phyloP scores from a whole-genome alignment of 2,888 invertebrate species.

The Parnassius glacialis region DNA sequence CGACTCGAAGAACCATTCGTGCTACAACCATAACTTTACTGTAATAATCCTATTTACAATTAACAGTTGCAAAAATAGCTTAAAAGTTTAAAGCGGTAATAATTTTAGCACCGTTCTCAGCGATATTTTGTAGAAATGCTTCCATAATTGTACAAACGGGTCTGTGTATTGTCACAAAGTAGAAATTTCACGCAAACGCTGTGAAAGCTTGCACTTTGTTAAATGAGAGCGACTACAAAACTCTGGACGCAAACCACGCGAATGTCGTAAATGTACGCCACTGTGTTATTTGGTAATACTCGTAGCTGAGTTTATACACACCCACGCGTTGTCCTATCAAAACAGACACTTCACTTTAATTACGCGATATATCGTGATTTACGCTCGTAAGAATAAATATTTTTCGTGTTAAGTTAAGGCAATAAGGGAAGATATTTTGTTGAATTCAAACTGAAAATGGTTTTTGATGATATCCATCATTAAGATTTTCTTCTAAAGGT shows the following conservation, averaged over 20 bases:
- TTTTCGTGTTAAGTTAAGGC: neutral
- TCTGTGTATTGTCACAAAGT: constrained; percentile 57
- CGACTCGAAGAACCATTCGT: too few species aligned
- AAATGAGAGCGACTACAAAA: constrained; percentile 65
- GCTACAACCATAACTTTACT: too few species aligned
- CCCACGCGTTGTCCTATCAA: constrained; percentile 50
- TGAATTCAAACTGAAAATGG: too few species aligned
- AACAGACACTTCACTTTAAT: constrained; percentile 45
- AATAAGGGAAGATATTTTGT: too few species aligned
- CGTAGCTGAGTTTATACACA: constrained; percentile 45
- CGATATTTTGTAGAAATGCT: constrained; percentile 40
- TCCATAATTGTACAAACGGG: constrained; percentile 47
- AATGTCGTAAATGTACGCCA: constrained; percentile 54
- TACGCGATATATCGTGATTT: constrained; percentile 15
- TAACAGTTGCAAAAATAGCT: too few species aligned
- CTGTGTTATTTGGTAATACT: constrained; percentile 40
- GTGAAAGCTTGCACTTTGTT: constrained; percentile 69
- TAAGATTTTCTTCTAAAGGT: too few species aligned
- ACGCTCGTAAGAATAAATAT: constrained; percentile 1
- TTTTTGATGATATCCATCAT: too few species aligned
- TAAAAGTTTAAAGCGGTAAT: constrained; percentile 14
- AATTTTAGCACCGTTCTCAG: constrained; percentile 27
- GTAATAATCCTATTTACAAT: too few species aligned
- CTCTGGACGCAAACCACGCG: constrained; percentile 49
- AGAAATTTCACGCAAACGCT: constrained; percentile 54